Base-by-base conservation (phyloP, 2,797 vertebrate genomes). In the Malurus splendens region DNA sequence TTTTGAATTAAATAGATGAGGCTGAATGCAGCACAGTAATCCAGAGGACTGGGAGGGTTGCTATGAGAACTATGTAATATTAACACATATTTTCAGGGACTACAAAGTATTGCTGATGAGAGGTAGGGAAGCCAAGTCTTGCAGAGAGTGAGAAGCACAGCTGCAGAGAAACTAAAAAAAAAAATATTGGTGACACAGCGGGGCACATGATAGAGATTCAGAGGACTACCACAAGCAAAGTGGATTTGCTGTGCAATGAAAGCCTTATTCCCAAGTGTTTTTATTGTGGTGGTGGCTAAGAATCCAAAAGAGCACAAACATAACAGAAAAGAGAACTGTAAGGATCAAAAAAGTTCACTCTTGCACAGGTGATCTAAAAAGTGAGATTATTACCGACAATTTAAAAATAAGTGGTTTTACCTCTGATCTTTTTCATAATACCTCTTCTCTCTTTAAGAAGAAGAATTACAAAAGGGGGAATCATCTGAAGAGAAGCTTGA, bases 101-200 rank as follows among this genome's bases (percentile, higher is more conserved):
- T 50, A 48, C 8, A 71, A 45, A 32, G 3, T 18, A 23, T n/a
- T 64, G 12, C 7, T 60, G n/a, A 62, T 30, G 17, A 73, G 38
- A 76, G 6, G 3, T 12, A 36, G 7, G 3, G 8, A 11, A 75
- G 20, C 6, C 25, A 85, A 62, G 39, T 30, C 14, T 41, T 77
- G 19, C 5, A 32, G 36, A 33, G 6, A 4, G 5, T 33, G 9
- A 54, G 12, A 7, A 25, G 2, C 1, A 30, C 25, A 71, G 6
- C 14, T 57, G 22, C 33, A 5, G 60, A 48, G 2, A 7, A 2
- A 33, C 27, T 25, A 15, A 12, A 33, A 8, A 12, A 18, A 10
- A 44, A 12, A 33, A 1, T 1, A 6, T 55, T 55, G 19, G 1
- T 75, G 27, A 5, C 30, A 71, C 7, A 7, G 4, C 12, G 4